Base-by-base conservation (phyloP, 2,888 invertebrate genomes). In the Cheilosia impressa region DNA sequence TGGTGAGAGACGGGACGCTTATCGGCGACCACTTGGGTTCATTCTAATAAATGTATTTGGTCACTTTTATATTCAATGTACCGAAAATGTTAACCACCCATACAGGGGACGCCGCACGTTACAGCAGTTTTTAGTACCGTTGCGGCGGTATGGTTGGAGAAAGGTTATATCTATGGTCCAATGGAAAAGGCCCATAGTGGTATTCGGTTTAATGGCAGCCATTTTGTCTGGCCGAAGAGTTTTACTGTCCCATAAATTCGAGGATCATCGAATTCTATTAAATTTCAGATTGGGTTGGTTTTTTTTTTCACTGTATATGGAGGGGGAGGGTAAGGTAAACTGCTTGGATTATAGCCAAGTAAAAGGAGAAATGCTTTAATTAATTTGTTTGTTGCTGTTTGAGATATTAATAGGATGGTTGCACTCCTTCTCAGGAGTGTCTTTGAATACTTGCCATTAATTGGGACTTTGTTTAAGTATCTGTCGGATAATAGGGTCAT, bases 41-140 rank as follows among this genome's bases (percentile, higher is more conserved):
- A 50, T 80, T 76, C 66, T 72, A 81, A 80, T 77, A 85, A 77
- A 85, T 85, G 81, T 77, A 72, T 81, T 77, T 72, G 85, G 81
- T 77, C 50, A 72, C 55, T 77, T 81, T 77, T 81, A 81, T 76
- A 85, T 76, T 85, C 85, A 85, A 81, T 81, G 85, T 85, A 81
- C 69, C 72, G 85, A 81, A 85, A 72, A 80, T 76, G 65, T 47
- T 57, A 71, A 52, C 78, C 78, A 45, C 24, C 50, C 62, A 41
- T 19, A 53, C 31, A 50, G 57, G 47, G 9, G 43, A 31, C 24
- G 19, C n/a, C 53, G 17, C 17, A 24, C 34, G 41, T 45, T 55
- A 45, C 68, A 34, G 17, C n/a, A 15, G 5, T 58, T 34, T 22
- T 50, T 27, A 15, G 45, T 62, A 58, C 6, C 41, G 7, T 4